Evolutionary conservation across 2,888 invertebrate genomes (phyloP).

Genomic region (Capitulum mitella): DNA sequence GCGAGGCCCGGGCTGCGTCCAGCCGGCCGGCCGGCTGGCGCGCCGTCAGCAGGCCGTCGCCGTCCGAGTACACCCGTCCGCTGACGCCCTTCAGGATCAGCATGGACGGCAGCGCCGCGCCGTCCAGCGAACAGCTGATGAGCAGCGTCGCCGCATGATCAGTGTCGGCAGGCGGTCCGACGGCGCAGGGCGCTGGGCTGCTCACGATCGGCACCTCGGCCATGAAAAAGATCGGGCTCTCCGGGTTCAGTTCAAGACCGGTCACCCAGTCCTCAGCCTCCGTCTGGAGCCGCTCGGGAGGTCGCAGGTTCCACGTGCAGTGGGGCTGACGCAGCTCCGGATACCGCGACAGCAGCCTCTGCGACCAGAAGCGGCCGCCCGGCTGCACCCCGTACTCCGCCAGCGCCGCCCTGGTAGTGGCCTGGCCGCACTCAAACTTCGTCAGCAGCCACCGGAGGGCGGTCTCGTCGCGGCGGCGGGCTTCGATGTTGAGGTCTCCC

Average conservation of each 20-base stretch:
- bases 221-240: not conserved
- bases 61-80: not conserved
- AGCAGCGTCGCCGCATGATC: not conserved
- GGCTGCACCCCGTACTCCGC: not conserved
- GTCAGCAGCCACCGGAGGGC: slow-evolving; percentile 2
- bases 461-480: not conserved
- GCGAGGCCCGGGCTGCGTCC: not conserved
- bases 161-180: not conserved
- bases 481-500: not conserved
- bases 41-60: not conserved
- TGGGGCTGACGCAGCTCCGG: slow-evolving; percentile 51
- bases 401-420: not conserved
- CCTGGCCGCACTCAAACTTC: not conserved
- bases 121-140: slow-evolving; percentile 12
- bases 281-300: not conserved
- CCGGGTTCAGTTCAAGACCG: not conserved
- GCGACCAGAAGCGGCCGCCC: not conserved
- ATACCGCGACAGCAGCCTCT: not conserved
- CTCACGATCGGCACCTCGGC: not conserved
- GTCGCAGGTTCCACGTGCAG: slow-evolving; percentile 50
- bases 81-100: not conserved
- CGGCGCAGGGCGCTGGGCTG: not conserved
- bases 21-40: not conserved
- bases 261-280: not conserved
- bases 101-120: not conserved